phyloP scores from a whole-genome alignment of 2,797 vertebrate genomes.

The Cyprinodon diabolis region DNA sequence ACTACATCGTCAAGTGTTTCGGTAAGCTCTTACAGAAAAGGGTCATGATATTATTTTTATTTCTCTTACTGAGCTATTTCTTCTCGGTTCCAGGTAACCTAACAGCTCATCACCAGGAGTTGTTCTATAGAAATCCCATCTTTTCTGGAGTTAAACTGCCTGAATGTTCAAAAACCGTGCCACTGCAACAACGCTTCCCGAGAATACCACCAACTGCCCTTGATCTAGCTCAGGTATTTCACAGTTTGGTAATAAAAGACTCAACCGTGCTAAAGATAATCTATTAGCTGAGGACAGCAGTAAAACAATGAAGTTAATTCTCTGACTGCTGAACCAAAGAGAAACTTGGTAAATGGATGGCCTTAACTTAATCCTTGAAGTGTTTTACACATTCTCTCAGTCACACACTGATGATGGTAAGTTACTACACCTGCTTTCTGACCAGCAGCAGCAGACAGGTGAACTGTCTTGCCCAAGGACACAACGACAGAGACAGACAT shows the following conservation, averaged over 20 bases:
- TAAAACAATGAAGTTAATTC: background rate
- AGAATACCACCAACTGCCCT: constrained; percentile 69
- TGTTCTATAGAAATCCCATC: constrained; percentile 88
- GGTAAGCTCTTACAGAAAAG: constrained; percentile 75
- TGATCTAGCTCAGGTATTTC: constrained; percentile 82
- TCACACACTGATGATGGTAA: too few relatives aligned
- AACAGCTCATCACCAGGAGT: constrained; percentile 86
- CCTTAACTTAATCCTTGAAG: too few relatives aligned
- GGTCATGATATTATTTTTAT: background rate
- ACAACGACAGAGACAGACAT: too few relatives aligned
- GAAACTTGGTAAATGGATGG: too few relatives aligned
- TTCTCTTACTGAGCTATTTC: background rate
- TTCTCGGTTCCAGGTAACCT: constrained; percentile 80
- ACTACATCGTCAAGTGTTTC: constrained; percentile 87
- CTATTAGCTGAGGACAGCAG: background rate
- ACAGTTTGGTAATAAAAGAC: background rate
- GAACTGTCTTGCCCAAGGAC: too few relatives aligned
- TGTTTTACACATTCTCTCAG: too few relatives aligned
- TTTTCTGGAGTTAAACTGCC: constrained; percentile 87
- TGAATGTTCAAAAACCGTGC: constrained; percentile 72
- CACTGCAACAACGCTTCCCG: constrained; percentile 83
- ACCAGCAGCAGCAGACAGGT: too few relatives aligned
- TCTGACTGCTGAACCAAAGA: background rate
- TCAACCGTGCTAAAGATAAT: background rate
- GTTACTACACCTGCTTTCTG: too few relatives aligned